Conservation (phyloP, 2,113 vertebrate species). For the Salminus brasiliensis region DNA sequence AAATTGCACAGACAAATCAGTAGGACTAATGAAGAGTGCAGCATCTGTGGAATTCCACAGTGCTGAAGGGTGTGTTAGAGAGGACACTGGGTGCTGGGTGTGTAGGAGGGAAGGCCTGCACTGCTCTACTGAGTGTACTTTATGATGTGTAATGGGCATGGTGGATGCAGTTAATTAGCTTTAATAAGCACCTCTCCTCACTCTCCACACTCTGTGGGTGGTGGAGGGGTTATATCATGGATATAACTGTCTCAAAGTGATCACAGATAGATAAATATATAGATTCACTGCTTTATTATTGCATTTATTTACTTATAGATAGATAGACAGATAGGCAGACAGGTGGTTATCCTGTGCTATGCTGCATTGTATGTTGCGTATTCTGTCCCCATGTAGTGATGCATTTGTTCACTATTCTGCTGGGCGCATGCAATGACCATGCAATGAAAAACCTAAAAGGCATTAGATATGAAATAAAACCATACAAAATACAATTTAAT, state of each 20-base stretch:
- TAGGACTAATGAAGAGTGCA: conserved; percentile 34
- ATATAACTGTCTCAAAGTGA: neutral
- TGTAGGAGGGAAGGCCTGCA: neutral
- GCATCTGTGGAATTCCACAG: neutral
- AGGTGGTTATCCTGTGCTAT: too few relatives aligned
- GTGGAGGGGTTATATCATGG: neutral
- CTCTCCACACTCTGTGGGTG: neutral
- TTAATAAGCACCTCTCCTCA: conserved; percentile 10
- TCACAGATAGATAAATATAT: neutral
- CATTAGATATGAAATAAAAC: too few relatives aligned
- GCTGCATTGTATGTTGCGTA: too few relatives aligned
- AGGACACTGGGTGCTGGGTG: neutral
- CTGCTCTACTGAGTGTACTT: neutral
- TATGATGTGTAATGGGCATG: conserved; percentile 34
- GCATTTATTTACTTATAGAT: too few relatives aligned
- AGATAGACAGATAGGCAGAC: neutral
- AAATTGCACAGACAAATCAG: conserved; percentile 44
- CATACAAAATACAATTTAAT: too few relatives aligned
- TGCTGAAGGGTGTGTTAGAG: neutral
- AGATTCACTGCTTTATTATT: too few relatives aligned
- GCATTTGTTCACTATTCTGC: too few relatives aligned
- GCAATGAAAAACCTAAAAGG: too few relatives aligned
- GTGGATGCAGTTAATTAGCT: conserved; percentile 34
- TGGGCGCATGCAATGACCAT: too few relatives aligned
- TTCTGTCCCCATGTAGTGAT: too few relatives aligned